phyloP scores from a whole-genome alignment of 2,888 invertebrate genomes.

The Philhelius pedissequus region DNA sequence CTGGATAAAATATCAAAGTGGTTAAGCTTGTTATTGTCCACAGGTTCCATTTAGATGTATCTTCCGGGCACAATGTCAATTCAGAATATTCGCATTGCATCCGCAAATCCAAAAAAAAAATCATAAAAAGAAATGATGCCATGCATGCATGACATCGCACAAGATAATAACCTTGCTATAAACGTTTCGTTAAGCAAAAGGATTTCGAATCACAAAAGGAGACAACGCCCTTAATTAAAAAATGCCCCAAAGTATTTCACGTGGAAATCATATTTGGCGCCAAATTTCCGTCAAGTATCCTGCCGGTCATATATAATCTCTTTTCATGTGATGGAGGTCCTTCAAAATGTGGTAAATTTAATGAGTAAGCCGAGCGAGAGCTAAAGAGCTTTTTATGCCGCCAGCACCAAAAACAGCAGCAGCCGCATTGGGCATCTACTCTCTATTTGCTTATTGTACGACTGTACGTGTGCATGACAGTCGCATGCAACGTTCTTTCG shows the following conservation, averaged over 20 bases:
- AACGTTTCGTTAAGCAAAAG: conserved; percentile 3
- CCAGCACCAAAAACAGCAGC: not conserved
- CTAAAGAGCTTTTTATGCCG: conserved; percentile 49
- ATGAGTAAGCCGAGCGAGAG: conserved; percentile 61
- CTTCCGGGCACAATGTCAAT: conserved; percentile 45
- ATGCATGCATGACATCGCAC: conserved; percentile 46
- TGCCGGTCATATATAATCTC: conserved; percentile 1
- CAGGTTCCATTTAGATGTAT: conserved; percentile 28
- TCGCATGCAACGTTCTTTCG: conserved; percentile 33
- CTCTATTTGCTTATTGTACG: conserved; percentile 32
- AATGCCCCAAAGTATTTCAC: conserved; percentile 66
- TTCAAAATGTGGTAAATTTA: conserved; percentile 46
- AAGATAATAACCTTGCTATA: conserved; percentile 25
- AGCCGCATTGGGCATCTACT: not conserved
- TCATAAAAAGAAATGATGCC: conserved; percentile 45
- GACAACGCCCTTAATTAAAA: conserved; percentile 62
- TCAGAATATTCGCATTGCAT: not conserved
- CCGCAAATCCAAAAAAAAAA: not conserved
- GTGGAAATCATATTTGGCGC: conserved; percentile 69
- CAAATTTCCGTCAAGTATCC: conserved; percentile 55
- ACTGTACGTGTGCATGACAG: conserved; percentile 28
- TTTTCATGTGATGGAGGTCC: not conserved
- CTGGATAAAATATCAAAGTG: conserved; percentile 50
- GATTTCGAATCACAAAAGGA: conserved; percentile 10
- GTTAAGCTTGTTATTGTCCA: conserved; percentile 50